phyloP scores from a whole-genome alignment of 1,140 invertebrate species.

The Aricia agestis region DNA sequence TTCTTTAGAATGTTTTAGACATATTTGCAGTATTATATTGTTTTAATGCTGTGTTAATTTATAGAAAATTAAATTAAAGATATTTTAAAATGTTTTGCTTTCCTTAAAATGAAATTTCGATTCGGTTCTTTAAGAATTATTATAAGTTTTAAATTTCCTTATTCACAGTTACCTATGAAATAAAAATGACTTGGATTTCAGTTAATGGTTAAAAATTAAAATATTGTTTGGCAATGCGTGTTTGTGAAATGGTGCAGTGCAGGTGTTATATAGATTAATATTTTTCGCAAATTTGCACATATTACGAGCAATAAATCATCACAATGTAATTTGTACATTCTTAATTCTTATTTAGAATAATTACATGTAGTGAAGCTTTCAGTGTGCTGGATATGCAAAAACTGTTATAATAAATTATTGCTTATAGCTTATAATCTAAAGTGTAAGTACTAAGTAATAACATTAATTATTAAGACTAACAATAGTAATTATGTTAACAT shows the following conservation, averaged over 20 bases:
- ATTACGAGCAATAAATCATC: slow-evolving; percentile 63
- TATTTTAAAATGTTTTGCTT: not conserved
- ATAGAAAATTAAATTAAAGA: not conserved
- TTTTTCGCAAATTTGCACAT: slow-evolving; percentile 57
- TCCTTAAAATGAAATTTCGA: not conserved
- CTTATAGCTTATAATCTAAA: slow-evolving; percentile 15
- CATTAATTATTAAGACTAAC: too few relatives aligned
- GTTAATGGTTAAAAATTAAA: slow-evolving; percentile 4
- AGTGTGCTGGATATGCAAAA: slow-evolving; percentile 29
- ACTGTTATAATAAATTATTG: slow-evolving; percentile 27
- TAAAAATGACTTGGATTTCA: not conserved
- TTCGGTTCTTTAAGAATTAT: not conserved
- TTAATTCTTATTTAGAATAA: slow-evolving; percentile 43
- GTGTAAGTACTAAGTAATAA: not conserved
- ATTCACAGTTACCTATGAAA: not conserved
- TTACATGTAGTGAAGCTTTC: slow-evolving; percentile 53
- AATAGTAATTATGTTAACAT: too few relatives aligned
- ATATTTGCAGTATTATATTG: not conserved
- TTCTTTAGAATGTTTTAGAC: slow-evolving; percentile 1
- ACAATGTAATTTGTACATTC: slow-evolving; percentile 68
- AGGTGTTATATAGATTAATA: slow-evolving; percentile 64
- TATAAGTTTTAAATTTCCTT: too few relatives aligned
- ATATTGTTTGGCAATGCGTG: not conserved
- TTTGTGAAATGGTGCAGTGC: slow-evolving; percentile 37
- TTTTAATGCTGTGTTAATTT: not conserved